These are phyloP conservation scores for Platysteira castanea DNA, from an alignment of 2,113 vertebrate species.

Conservation along the genomic window DNA sequence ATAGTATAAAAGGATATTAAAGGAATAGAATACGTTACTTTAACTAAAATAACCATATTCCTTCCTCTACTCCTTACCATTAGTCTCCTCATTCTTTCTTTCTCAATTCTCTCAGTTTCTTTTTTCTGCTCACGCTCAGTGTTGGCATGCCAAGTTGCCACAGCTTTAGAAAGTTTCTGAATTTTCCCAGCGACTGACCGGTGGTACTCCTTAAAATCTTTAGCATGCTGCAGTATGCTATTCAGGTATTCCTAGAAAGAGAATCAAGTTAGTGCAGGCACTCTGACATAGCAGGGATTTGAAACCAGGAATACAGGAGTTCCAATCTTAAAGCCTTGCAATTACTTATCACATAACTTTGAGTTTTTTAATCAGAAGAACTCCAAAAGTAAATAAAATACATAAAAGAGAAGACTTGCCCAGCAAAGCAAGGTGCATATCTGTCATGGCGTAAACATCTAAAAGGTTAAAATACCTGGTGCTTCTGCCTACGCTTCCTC, in stretches of 20 bases:
- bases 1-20: neutral
- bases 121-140: slow-evolving; percentile 98
- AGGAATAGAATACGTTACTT: neutral
- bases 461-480: slow-evolving; percentile 78
- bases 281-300: neutral
- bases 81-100: slow-evolving; percentile 95
- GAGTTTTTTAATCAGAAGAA: neutral
- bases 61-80: slow-evolving; percentile 80
- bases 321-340: neutral
- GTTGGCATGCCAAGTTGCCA: slow-evolving; percentile 97
- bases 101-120: slow-evolving; percentile 95
- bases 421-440: neutral
- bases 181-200: slow-evolving; percentile 93
- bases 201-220: slow-evolving; percentile 98
- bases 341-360: neutral
- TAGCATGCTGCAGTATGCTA: slow-evolving; percentile 97
- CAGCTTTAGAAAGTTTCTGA: slow-evolving; percentile 92
- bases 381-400: neutral
- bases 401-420: neutral
- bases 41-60: neutral
- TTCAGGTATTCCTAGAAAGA: slow-evolving; percentile 92
- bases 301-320: neutral
- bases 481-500: slow-evolving; percentile 95
- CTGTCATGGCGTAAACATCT: neutral
- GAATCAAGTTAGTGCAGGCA: neutral